Evolutionary conservation across 2,797 vertebrate species (phyloP).

Genomic region (Tarsius wallacei): DNA sequence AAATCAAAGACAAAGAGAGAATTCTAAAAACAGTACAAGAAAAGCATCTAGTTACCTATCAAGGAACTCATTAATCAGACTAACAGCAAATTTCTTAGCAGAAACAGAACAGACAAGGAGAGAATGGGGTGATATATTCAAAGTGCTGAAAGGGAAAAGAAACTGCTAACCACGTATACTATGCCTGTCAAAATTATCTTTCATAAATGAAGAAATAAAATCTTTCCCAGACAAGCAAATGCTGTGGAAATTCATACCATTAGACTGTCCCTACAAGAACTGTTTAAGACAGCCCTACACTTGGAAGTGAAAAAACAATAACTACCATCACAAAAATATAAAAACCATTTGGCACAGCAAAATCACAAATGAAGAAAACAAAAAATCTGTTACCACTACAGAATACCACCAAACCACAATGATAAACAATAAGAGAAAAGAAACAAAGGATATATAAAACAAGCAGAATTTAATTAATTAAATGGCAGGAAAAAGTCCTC

Average conservation of each 20-base stretch:
- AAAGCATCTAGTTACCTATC: not conserved
- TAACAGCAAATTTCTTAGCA: not conserved
- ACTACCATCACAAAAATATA: not conserved
- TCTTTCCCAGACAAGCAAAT: not conserved
- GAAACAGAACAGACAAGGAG: not conserved
- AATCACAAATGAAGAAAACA: not conserved
- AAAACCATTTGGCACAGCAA: not conserved
- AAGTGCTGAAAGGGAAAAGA: not conserved
- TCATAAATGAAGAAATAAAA: not conserved
- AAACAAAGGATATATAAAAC: not conserved
- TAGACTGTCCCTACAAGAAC: not conserved
- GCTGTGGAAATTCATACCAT: not conserved
- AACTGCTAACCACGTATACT: not conserved
- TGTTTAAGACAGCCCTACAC: not conserved
- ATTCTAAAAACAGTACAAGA: not conserved
- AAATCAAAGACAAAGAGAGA: not conserved
- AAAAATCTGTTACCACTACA: not conserved
- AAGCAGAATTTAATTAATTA: not conserved
- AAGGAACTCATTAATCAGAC: not conserved
- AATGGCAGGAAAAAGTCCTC: not conserved
- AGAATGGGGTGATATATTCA: not conserved
- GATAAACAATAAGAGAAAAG: not conserved
- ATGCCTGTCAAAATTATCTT: not conserved
- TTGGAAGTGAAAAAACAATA: not conserved
- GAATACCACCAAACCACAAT: not conserved